Evolutionary conservation across 2,888 invertebrate genomes (phyloP).

Genomic region (Lasiommata megera): DNA sequence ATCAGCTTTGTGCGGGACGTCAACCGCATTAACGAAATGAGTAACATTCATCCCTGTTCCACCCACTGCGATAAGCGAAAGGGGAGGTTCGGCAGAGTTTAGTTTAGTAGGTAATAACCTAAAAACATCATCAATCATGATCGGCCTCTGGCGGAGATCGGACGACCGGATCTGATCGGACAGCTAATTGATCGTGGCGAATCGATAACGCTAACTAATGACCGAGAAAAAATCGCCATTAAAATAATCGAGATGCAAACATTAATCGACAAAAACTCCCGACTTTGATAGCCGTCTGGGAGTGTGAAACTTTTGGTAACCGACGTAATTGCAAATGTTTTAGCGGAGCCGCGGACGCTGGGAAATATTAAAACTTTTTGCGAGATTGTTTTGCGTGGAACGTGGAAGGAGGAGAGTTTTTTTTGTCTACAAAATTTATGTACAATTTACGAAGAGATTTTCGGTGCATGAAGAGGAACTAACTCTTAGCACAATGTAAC

Average conservation of each 20-base stretch:
- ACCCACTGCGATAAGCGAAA: slow-evolving; percentile 39
- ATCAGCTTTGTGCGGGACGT: slow-evolving; percentile 56
- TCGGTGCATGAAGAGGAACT: slow-evolving; percentile 3
- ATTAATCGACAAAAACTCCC: slow-evolving; percentile 23
- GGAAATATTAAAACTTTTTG: slow-evolving; percentile 26
- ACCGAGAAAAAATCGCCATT: slow-evolving; percentile 54
- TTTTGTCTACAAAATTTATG: slow-evolving; percentile 6
- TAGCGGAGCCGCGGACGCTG: slow-evolving; percentile 16
- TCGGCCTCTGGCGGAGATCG: slow-evolving; percentile 45
- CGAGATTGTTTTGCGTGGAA: slow-evolving; percentile 25
- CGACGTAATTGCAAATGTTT: slow-evolving; percentile 26
- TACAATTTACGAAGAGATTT: slow-evolving; percentile 9
- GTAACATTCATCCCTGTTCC: slow-evolving; percentile 45
- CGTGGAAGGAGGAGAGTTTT: slow-evolving; percentile 4
- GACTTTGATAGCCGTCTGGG: slow-evolving; percentile 20
- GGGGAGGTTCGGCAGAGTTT: slow-evolving; percentile 38
- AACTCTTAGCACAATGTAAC: not conserved
- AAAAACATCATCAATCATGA: slow-evolving; percentile 72
- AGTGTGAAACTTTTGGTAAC: slow-evolving; percentile 27
- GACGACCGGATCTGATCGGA: slow-evolving; percentile 45
- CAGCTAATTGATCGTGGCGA: slow-evolving; percentile 64
- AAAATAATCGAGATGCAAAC: slow-evolving; percentile 48
- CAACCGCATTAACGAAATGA: slow-evolving; percentile 59
- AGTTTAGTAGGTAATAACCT: slow-evolving; percentile 48
- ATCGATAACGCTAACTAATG: slow-evolving; percentile 62